These are phyloP conservation scores for Heliconius hermathena DNA, from an alignment of 1,140 invertebrate genomes.

Conservation along the genomic window DNA sequence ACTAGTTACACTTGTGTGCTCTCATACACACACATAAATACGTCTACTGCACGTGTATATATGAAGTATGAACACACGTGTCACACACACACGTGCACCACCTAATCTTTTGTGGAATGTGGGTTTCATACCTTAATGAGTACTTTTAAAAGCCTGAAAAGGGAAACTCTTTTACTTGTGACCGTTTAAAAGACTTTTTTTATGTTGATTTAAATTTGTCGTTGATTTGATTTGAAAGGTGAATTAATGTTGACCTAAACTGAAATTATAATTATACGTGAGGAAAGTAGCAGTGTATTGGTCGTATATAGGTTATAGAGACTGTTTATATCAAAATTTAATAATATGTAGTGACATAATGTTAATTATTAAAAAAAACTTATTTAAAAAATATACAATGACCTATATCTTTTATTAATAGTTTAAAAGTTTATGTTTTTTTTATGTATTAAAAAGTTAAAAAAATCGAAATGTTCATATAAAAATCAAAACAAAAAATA, in stretches of 20 bases:
- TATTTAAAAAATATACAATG: no score
- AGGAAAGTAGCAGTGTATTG: neutral
- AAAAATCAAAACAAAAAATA: no score
- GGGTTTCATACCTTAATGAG: constrained; percentile 75
- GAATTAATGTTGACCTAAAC: constrained; percentile 38
- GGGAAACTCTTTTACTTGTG: constrained; percentile 57
- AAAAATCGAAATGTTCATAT: no score
- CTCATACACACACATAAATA: constrained; percentile 36
- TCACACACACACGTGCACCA: constrained; percentile 47
- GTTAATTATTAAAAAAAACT: no score
- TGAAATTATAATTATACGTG: constrained; percentile 20
- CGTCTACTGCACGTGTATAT: constrained; percentile 40
- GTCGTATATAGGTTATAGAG: neutral
- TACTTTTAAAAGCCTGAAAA: constrained; percentile 76
- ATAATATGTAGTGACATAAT: neutral
- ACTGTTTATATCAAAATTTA: neutral
- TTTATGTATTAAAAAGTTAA: no score
- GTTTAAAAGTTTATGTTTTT: no score
- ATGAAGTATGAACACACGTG: constrained; percentile 33
- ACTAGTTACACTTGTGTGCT: constrained; percentile 49
- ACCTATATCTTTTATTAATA: no score
- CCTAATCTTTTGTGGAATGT: constrained; percentile 79
- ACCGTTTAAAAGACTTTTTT: constrained; percentile 14
- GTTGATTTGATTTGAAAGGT: constrained; percentile 45
- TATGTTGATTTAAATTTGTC: constrained; percentile 41